Evolutionary conservation across 2,888 invertebrate species (phyloP).

Genomic region (Sarcophaga variegata): DNA sequence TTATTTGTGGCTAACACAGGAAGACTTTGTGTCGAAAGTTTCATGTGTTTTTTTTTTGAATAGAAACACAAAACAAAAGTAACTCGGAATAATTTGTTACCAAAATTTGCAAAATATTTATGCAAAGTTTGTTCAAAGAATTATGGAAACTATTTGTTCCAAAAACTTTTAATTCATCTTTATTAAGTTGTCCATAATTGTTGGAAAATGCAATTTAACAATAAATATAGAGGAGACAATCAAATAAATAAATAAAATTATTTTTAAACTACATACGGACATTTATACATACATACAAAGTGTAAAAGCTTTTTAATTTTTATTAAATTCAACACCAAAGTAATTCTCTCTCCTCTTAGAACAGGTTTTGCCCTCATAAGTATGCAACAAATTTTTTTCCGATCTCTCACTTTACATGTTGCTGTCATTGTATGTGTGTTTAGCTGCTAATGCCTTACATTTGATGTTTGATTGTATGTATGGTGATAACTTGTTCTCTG

Average conservation of each 20-base stretch:
- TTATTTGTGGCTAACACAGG: conserved; percentile 5
- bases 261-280: too few relatives aligned
- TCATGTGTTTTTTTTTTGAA: neutral
- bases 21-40: conserved; percentile 5
- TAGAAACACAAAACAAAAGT: neutral
- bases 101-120: neutral
- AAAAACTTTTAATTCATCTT: neutral
- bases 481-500: too few relatives aligned
- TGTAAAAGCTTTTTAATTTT: too few relatives aligned
- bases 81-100: neutral
- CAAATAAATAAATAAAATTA: too few relatives aligned
- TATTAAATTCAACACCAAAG: too few relatives aligned
- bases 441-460: neutral
- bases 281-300: too few relatives aligned
- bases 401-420: neutral
- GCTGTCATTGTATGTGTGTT: neutral
- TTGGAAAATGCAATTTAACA: neutral
- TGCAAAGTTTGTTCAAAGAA: neutral
- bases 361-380: too few relatives aligned
- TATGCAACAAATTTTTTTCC: neutral
- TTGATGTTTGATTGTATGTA: neutral
- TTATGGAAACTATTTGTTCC: neutral
- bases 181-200: neutral
- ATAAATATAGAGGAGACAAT: neutral
- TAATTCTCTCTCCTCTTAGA: too few relatives aligned